Evolutionary conservation across 2,888 invertebrate species (phyloP).

Genomic region (Liodrosophila aerea): DNA sequence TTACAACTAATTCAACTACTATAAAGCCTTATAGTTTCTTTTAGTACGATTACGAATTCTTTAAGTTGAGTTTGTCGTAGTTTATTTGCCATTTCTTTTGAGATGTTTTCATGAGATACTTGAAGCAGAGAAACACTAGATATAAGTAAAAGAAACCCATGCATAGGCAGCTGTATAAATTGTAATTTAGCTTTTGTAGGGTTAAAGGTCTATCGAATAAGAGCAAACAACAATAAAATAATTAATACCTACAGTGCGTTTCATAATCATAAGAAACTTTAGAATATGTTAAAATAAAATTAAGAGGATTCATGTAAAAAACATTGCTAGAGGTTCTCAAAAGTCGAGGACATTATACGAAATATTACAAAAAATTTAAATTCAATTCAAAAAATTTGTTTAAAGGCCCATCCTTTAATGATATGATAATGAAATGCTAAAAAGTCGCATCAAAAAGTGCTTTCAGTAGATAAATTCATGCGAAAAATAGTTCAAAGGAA

Average conservation of each 20-base stretch:
- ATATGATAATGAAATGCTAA: too few species aligned
- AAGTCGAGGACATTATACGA: too few species aligned
- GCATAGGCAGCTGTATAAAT: conserved; percentile 64
- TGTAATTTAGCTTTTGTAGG: conserved; percentile 69
- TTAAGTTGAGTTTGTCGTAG: conserved; percentile 37
- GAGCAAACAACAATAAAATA: conserved; percentile 22
- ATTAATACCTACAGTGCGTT: too few species aligned
- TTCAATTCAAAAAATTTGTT: conserved; percentile 19
- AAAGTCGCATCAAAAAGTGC: too few species aligned
- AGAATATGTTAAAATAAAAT: too few species aligned
- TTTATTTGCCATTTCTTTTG: conserved; percentile 28
- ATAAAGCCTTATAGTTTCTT: conserved; percentile 29
- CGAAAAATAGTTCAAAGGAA: too few species aligned
- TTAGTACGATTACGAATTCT: conserved; percentile 43
- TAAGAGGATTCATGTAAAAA: too few species aligned
- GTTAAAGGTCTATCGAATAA: conserved; percentile 47
- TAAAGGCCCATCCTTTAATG: too few species aligned
- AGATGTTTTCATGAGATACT: conserved; percentile 42
- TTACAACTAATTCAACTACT: conserved; percentile 11
- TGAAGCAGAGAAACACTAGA: conserved; percentile 12
- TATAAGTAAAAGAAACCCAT: neutral
- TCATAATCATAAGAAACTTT: too few species aligned
- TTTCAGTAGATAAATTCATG: too few species aligned
- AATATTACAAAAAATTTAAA: conserved; percentile 13
- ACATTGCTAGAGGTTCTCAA: too few species aligned